Conservation (phyloP, 2,797 vertebrate species). For the Anguilla obscura region DNA sequence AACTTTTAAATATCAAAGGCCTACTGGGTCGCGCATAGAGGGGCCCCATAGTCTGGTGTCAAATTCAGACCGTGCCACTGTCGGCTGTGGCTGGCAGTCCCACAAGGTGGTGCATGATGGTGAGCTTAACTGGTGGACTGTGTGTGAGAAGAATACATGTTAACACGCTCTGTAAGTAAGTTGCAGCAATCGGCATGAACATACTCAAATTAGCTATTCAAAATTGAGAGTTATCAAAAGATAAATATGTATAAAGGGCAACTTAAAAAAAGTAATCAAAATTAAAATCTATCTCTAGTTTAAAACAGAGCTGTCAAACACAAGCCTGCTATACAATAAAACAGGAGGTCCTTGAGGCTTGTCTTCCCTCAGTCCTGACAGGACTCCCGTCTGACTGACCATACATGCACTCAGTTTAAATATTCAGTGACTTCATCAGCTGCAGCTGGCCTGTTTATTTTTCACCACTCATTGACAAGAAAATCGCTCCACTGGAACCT, state of each 20-base stretch:
- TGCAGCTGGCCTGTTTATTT: constrained; percentile 65
- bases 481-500: not conserved
- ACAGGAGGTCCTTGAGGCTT: constrained; percentile 57
- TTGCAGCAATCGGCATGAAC: not conserved
- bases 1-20: not conserved
- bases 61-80: not conserved
- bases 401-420: constrained; percentile 50
- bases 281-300: constrained; percentile 53
- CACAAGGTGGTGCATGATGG: not conserved
- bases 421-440: constrained; percentile 50
- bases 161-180: not conserved
- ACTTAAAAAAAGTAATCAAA: constrained; percentile 60
- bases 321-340: constrained; percentile 60
- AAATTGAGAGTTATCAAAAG: too few relatives aligned
- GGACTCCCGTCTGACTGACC: constrained; percentile 49
- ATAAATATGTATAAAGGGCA: constrained; percentile 20
- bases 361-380: constrained; percentile 58
- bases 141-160: not conserved
- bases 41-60: too few relatives aligned
- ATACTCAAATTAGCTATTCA: not conserved
- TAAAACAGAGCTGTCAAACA: constrained; percentile 63
- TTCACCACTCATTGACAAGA: constrained; percentile 33
- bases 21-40: not conserved
- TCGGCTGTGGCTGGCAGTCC: too few relatives aligned
- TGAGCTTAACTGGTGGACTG: not conserved